Evolutionary conservation across 2,888 invertebrate genomes (phyloP).

Genomic region (Drosophila subquinaria): DNA sequence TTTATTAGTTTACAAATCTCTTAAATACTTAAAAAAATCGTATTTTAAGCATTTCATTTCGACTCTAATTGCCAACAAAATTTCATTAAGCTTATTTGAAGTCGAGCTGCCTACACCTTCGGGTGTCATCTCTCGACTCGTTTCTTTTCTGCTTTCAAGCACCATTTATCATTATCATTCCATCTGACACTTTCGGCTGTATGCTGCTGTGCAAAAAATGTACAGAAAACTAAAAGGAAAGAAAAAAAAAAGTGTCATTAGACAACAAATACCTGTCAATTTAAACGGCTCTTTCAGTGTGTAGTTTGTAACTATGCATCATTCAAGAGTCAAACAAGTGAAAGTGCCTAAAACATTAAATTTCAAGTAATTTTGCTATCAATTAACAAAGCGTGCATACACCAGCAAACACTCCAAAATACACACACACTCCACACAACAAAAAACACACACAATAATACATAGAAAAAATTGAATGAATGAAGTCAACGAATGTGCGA

Average conservation of each 20-base stretch:
- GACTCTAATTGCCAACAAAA: not conserved
- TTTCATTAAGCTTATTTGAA: conserved; percentile 19
- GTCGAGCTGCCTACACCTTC: conserved; percentile 8
- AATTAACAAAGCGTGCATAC: conserved; percentile 69
- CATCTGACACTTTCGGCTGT: conserved; percentile 48
- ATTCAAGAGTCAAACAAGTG: conserved; percentile 59
- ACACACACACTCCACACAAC: not conserved
- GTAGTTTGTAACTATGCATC: conserved; percentile 40
- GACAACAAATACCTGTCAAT: conserved; percentile 57
- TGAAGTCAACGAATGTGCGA: conserved; percentile 25
- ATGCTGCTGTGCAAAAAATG: conserved; percentile 39
- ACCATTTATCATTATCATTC: conserved; percentile 55
- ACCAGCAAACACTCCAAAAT: conserved; percentile 1
- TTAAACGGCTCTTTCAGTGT: conserved; percentile 55
- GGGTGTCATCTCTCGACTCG: conserved; percentile 3
- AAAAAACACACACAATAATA: not conserved
- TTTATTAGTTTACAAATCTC: not conserved
- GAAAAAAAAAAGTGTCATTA: conserved; percentile 44
- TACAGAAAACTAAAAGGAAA: conserved; percentile 8
- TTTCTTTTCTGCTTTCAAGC: conserved; percentile 31
- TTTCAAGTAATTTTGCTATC: conserved; percentile 78
- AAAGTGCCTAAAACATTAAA: conserved; percentile 76
- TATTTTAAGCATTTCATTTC: no score
- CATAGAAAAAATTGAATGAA: conserved; percentile 18
- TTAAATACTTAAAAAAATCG: no score